Conservation (phyloP, 2,888 invertebrate genomes). For the Epirrhoe alternata region DNA sequence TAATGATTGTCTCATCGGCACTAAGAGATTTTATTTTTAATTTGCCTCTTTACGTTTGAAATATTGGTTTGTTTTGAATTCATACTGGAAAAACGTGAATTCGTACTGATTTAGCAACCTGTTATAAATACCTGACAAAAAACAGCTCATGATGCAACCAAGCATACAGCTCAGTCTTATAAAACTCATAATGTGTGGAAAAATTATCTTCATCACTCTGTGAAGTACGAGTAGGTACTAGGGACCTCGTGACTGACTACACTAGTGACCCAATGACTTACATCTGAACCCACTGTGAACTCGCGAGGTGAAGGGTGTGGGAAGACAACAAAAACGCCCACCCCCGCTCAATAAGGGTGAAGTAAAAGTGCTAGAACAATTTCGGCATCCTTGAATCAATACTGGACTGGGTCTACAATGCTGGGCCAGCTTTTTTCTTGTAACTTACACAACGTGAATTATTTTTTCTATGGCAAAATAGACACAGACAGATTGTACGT, state of each 20-base stretch:
- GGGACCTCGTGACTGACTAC: slow-evolving; percentile 37
- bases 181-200: slow-evolving; percentile 1
- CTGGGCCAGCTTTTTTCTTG: background rate
- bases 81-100: slow-evolving; percentile 3
- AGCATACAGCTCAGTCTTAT: background rate
- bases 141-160: background rate
- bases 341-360: slow-evolving; percentile 48
- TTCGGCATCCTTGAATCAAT: slow-evolving; percentile 49
- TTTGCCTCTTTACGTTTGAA: slow-evolving; percentile 7
- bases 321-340: slow-evolving; percentile 54
- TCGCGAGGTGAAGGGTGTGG: slow-evolving; percentile 54
- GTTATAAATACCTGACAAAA: background rate
- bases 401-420: slow-evolving; percentile 29
- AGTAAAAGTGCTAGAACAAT: slow-evolving; percentile 34
- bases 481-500: background rate
- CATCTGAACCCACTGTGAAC: slow-evolving; percentile 57
- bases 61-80: slow-evolving; percentile 11
- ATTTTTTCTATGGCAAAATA: background rate
- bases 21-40: slow-evolving; percentile 11
- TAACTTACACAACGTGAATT: background rate
- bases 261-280: slow-evolving; percentile 59
- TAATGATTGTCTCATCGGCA: slow-evolving; percentile 2
- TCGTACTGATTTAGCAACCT: background rate
- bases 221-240: slow-evolving; percentile 3
- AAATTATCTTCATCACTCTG: slow-evolving; percentile 7